Evolutionary conservation across 2,888 invertebrate species (phyloP).

Genomic region (Eumerus sabulonum): DNA sequence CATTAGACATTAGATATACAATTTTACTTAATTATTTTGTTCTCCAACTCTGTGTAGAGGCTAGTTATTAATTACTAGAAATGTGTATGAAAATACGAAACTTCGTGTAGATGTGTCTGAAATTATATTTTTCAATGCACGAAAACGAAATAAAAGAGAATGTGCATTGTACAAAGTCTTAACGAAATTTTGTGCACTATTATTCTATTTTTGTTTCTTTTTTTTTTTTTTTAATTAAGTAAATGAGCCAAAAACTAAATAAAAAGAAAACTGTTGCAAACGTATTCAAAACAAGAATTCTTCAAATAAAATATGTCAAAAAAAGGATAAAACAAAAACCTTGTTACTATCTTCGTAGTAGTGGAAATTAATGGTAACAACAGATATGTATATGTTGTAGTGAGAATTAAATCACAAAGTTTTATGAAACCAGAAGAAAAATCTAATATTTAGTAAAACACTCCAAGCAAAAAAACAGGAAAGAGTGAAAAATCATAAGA

Average conservation of each 20-base stretch:
- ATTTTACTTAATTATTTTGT: too few relatives aligned
- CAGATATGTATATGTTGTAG: conserved; percentile 44
- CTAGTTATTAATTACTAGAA: too few relatives aligned
- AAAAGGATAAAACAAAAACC: conserved; percentile 6
- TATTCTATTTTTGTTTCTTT: not conserved
- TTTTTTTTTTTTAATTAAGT: not conserved
- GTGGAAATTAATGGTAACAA: conserved; percentile 24
- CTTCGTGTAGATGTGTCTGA: too few relatives aligned
- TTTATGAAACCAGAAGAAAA: conserved; percentile 15
- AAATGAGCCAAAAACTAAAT: not conserved
- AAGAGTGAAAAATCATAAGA: conserved; percentile 38
- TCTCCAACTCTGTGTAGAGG: too few relatives aligned
- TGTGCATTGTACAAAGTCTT: not conserved
- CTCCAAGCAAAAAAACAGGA: conserved; percentile 33
- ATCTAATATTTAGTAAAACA: conserved; percentile 28
- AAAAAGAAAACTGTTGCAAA: conserved; percentile 24
- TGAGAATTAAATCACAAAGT: conserved; percentile 39
- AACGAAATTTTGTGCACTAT: not conserved
- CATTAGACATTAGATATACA: too few relatives aligned
- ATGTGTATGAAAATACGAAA: too few relatives aligned
- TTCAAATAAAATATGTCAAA: conserved; percentile 1
- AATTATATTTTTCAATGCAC: too few relatives aligned
- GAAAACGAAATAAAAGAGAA: too few relatives aligned
- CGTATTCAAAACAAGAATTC: conserved; percentile 13
- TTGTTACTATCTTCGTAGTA: conserved; percentile 31